These are phyloP conservation scores for Lepus europaeus DNA, from an alignment of 2,113 vertebrate species.

Conservation along the genomic window DNA sequence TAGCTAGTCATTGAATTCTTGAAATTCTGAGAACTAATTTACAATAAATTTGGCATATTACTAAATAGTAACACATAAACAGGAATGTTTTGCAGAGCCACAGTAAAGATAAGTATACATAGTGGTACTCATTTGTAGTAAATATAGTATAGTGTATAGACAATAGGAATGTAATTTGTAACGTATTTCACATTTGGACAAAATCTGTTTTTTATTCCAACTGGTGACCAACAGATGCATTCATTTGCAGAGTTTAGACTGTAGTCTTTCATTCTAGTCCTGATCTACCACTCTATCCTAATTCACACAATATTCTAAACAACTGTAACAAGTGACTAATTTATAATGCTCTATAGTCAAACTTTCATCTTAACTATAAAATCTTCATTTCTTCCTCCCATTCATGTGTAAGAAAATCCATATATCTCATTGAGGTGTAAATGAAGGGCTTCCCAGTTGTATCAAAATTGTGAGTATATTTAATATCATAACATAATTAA, in stretches of 20 bases:
- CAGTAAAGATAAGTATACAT: not conserved
- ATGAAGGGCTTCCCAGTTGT: not conserved
- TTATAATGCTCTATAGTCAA: not conserved
- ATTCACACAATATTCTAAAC: not conserved
- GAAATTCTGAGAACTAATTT: not conserved
- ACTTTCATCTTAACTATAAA: not conserved
- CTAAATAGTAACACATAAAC: not conserved
- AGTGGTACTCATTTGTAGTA: not conserved
- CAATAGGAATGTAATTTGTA: not conserved
- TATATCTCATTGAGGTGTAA: not conserved
- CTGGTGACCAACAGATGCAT: not conserved
- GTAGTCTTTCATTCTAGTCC: not conserved
- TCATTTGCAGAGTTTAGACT: not conserved
- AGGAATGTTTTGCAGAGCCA: not conserved
- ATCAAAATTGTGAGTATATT: not conserved
- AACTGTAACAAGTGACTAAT: not conserved
- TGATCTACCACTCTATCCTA: not conserved
- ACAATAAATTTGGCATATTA: not conserved
- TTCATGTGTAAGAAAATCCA: not conserved
- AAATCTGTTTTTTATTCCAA: not conserved
- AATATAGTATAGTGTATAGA: not conserved
- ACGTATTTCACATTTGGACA: not conserved
- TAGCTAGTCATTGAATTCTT: not conserved
- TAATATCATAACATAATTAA: not conserved
- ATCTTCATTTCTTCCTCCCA: not conserved